phyloP scores from a whole-genome alignment of 2,113 vertebrate species.

The Tetraodon nigroviridis region DNA sequence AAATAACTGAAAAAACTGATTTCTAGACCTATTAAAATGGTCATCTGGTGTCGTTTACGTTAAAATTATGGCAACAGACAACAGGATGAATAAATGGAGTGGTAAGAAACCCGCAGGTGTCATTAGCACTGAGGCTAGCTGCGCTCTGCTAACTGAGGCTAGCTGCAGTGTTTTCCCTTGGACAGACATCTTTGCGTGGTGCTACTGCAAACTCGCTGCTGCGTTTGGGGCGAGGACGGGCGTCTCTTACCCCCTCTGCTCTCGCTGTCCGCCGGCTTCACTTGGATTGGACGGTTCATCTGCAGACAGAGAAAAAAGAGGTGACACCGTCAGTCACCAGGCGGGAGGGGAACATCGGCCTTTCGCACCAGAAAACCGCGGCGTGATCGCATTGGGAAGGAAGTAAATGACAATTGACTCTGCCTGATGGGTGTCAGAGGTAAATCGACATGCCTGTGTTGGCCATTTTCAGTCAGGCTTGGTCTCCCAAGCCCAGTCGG shows the following conservation, averaged over 20 bases:
- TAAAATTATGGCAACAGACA: too few species aligned
- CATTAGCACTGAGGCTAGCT: too few species aligned
- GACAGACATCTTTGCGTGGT: not conserved
- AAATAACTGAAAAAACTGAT: too few species aligned
- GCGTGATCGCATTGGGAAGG: not conserved
- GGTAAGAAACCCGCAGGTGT: too few species aligned
- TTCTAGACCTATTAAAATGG: too few species aligned
- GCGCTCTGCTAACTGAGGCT: too few species aligned
- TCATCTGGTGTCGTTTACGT: too few species aligned
- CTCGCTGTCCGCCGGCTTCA: slow-evolving; percentile 83
- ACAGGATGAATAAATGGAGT: too few species aligned
- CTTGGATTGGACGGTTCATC: slow-evolving; percentile 84
- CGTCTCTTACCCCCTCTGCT: slow-evolving; percentile 79
- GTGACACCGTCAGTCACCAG: not conserved
- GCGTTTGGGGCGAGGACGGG: slow-evolving; percentile 47
- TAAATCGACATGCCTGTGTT: slow-evolving; percentile 1
- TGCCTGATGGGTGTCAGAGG: not conserved
- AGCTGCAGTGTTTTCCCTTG: too few species aligned
- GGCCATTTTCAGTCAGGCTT: slow-evolving; percentile 15
- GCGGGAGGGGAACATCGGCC: too few species aligned
- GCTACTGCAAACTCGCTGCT: slow-evolving; percentile 25
- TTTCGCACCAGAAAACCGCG: not conserved
- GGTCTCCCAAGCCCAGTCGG: slow-evolving; percentile 7
- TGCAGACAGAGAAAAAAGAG: slow-evolving; percentile 47
- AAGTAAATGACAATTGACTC: not conserved